Evolutionary conservation across 2,888 invertebrate genomes (phyloP).

Genomic region (Habrosyne pyritoides): DNA sequence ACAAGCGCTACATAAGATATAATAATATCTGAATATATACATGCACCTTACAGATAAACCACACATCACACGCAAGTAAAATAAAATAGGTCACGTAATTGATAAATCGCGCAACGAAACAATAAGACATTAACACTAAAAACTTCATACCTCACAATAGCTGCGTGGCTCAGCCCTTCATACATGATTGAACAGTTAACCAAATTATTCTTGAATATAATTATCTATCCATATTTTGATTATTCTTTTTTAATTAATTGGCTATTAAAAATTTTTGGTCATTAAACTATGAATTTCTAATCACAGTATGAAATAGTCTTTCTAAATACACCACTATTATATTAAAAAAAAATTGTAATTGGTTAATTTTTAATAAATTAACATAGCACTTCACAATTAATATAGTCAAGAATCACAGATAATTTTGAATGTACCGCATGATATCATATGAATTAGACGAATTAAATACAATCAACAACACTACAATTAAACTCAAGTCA

Average conservation of each 20-base stretch:
- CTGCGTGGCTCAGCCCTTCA: conserved; percentile 47
- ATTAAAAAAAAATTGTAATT: no score
- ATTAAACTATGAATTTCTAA: no score
- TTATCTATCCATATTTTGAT: background rate
- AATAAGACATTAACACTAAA: background rate
- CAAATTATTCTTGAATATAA: background rate
- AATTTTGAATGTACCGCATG: background rate
- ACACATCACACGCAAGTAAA: background rate
- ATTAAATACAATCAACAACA: background rate
- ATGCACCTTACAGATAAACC: no score
- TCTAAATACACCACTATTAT: no score
- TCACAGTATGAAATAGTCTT: no score
- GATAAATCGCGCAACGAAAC: background rate
- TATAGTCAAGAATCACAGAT: background rate
- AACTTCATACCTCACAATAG: conserved; percentile 41
- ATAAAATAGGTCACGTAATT: background rate
- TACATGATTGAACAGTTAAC: conserved; percentile 38
- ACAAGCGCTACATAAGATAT: background rate
- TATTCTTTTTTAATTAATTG: background rate
- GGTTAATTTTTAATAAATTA: background rate
- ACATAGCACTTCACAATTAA: background rate
- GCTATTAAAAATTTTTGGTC: background rate
- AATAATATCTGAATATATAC: no score
- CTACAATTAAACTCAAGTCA: background rate
- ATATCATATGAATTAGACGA: background rate